Base-by-base conservation (phyloP, 2,113 vertebrate genomes). In the Pseudorectes ferrugineus region DNA sequence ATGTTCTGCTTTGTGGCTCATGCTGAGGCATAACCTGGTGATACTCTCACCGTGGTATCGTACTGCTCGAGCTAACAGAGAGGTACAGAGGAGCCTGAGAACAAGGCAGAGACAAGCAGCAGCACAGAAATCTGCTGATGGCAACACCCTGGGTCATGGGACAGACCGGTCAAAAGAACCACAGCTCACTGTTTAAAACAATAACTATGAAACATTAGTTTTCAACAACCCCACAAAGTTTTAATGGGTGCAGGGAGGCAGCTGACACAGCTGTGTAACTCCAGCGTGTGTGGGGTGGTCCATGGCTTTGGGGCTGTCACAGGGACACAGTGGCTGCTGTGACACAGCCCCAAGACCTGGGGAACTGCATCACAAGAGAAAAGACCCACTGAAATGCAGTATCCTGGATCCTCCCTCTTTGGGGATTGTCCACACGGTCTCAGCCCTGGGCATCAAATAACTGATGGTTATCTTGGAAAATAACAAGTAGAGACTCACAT, bases 11-110 rank as follows among this genome's bases (percentile, higher is more conserved):
- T 16, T 20, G 38, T 2, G 4, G 8, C 17, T 63, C 22, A 1
- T 31, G 42, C 38, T 12, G 9, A 31, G n/a, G 35, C 36, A 68
- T 7, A 58, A 36, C 23, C 12, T 38, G 7, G 3, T 26, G 14
- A 26, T 4, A 22, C 36, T 7, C 75, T 42, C 17, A 10, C 31
- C 19, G 3, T 4, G 3, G 4, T 5, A 2, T 22, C 9, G 12
- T 5, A 8, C 24, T 36, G 62, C 62, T 85, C 6, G 0, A 20
- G 54, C 36, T 48, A 40, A 42, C 38, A 24, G 8, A 12, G 14
- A 9, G 7, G 25, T 23, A 7, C 35, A 66, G 72, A n/a, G 58
- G 28, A 68, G 55, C 25, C 20, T 29, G 59, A 72, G 33, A 82
- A 31, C 31, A 61, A 48, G 66, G 85, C 59, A 49, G 84, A 72